These are phyloP conservation scores for Melinopterus prodromus DNA, from an alignment of 2,888 invertebrate genomes.

Conservation along the genomic window DNA sequence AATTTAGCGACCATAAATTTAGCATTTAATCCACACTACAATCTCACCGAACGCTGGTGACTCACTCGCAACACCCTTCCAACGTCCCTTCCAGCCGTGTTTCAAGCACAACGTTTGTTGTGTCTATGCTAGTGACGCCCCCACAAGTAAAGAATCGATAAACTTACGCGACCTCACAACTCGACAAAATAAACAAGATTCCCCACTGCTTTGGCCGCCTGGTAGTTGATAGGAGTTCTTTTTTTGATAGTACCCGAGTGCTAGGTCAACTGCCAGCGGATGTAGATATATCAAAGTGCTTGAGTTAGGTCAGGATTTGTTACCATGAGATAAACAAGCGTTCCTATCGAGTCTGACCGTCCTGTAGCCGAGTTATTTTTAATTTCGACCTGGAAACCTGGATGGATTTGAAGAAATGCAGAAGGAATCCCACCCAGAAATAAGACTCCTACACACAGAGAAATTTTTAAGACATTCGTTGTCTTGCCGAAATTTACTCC, in stretches of 20 bases:
- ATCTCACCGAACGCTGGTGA: background rate
- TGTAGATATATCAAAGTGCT: too few species aligned
- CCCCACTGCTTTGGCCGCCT: background rate
- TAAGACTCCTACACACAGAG: too few species aligned
- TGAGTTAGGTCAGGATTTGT: too few species aligned
- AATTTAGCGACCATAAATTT: too few species aligned
- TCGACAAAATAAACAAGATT: background rate
- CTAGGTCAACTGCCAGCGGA: background rate
- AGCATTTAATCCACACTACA: background rate
- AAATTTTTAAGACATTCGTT: too few species aligned
- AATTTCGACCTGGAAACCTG: too few species aligned
- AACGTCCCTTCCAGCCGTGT: background rate
- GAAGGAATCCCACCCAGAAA: too few species aligned
- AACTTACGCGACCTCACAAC: background rate
- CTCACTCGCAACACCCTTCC: background rate
- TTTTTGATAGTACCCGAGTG: background rate
- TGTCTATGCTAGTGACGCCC: background rate
- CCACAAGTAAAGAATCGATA: background rate
- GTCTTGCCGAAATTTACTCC: too few species aligned
- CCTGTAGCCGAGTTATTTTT: too few species aligned
- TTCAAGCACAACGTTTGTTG: background rate
- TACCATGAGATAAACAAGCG: too few species aligned
- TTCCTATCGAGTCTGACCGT: too few species aligned
- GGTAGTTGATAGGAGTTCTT: background rate
- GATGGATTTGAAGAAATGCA: too few species aligned